A percentile compares a stretch with the other conserved stretches of the same genome.
Evolutionary conservation across 2,797 vertebrate genomes (phyloP).

Genomic region (Pelodytes ibericus): DNA sequence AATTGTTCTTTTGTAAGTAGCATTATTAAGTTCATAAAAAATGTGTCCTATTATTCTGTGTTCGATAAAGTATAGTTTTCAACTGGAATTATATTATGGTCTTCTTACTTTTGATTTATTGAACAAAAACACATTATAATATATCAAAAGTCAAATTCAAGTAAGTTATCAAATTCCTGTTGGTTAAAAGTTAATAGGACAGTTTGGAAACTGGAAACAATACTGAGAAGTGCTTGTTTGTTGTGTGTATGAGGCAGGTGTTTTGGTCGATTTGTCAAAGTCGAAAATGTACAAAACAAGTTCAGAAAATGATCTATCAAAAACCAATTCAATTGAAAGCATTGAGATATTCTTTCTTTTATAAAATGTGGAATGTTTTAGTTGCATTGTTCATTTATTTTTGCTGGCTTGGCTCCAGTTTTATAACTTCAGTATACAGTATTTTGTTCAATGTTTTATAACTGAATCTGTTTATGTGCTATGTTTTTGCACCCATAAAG

Average conservation of each 20-base stretch:
- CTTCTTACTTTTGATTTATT: no score
- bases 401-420: conserved; percentile 2
- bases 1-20: no score
- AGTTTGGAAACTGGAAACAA: not conserved
- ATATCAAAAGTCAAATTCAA: no score
- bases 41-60: no score
- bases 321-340: conserved; percentile 10
- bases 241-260: conserved; percentile 3
- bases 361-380: not conserved
- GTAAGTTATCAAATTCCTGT: no score
- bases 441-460: not conserved
- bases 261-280: conserved; percentile 32
- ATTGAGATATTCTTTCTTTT: conserved; percentile 29
- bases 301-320: conserved; percentile 24
- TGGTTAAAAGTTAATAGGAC: not conserved
- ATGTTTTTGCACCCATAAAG: no score
- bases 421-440: not conserved
- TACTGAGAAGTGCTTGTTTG: not conserved
- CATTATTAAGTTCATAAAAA: no score
- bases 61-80: no score
- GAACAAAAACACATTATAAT: no score
- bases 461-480: no score
- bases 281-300: conserved; percentile 20
- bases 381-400: not conserved
- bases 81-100: no score